Percentiles rank a stretch among this genome's conserved stretches.
These are phyloP conservation scores for Zenarchopterus dispar DNA, from an alignment of 2,797 vertebrate species.

Conservation along the genomic window DNA sequence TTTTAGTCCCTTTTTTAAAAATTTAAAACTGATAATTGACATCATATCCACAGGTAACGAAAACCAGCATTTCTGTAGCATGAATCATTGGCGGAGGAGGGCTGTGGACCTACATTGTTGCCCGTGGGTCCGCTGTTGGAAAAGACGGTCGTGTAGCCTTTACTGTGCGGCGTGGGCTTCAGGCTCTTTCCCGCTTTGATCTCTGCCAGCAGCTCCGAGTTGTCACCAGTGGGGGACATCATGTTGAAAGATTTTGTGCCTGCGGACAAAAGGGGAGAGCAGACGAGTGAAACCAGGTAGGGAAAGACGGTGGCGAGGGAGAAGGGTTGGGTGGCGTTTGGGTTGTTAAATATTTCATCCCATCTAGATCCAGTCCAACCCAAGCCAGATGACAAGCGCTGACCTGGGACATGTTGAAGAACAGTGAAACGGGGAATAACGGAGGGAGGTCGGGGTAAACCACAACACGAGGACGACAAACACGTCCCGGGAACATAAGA, in stretches of 20 bases:
- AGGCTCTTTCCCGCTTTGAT: slow-evolving; percentile 97
- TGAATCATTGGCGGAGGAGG: background rate
- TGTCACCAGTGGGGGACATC: slow-evolving; percentile 98
- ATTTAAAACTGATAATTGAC: slow-evolving; percentile 1
- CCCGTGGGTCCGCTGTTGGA: slow-evolving; percentile 86
- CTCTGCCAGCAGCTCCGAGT: slow-evolving; percentile 96
- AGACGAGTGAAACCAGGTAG: slow-evolving; percentile 67
- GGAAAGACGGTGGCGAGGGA: slow-evolving; percentile 41
- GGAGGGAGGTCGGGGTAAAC: slow-evolving; percentile 8
- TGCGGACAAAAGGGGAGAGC: slow-evolving; percentile 71
- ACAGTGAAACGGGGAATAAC: slow-evolving; percentile 18
- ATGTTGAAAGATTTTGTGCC: slow-evolving; percentile 99
- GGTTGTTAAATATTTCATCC: slow-evolving; percentile 77
- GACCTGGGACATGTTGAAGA: slow-evolving; percentile 42
- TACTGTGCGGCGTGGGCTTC: slow-evolving; percentile 95
- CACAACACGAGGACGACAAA: too few relatives aligned
- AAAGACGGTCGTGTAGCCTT: slow-evolving; percentile 93
- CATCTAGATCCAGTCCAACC: slow-evolving; percentile 3
- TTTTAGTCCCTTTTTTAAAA: slow-evolving; percentile 6
- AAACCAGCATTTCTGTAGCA: background rate
- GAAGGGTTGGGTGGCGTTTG: slow-evolving; percentile 64
- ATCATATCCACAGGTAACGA: background rate
- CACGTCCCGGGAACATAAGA: too few relatives aligned
- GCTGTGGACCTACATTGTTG: slow-evolving; percentile 75
- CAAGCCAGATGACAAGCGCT: slow-evolving; percentile 61